Conservation (phyloP, 2,113 vertebrate species). For the Podarcis raffonei region DNA sequence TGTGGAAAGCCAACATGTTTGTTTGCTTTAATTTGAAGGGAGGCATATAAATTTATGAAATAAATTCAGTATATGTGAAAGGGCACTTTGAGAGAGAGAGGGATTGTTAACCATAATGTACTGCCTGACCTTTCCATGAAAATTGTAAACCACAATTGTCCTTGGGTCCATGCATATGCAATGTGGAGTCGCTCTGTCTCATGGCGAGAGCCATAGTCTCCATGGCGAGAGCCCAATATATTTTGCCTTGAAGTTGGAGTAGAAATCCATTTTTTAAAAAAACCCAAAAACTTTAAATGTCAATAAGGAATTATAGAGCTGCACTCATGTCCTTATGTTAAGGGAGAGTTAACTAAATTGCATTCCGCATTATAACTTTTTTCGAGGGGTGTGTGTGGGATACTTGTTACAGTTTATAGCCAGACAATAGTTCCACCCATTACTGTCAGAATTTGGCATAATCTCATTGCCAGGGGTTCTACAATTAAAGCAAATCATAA, state of each 20-base stretch:
- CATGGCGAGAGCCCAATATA: neutral
- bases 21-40: neutral
- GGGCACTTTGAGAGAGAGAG: neutral
- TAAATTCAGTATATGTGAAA: neutral
- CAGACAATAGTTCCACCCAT: too few relatives aligned
- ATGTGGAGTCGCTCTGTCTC: neutral
- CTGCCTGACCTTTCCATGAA: neutral
- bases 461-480: too few relatives aligned
- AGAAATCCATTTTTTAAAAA: neutral
- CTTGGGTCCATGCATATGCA: neutral
- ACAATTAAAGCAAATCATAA: too few relatives aligned
- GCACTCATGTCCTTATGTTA: too few relatives aligned
- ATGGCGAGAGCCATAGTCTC: neutral
- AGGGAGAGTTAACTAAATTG: too few relatives aligned
- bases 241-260: neutral
- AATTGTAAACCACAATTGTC: neutral
- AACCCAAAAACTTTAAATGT: neutral
- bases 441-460: too few relatives aligned
- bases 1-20: neutral
- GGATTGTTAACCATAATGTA: neutral
- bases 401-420: too few relatives aligned
- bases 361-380: too few relatives aligned
- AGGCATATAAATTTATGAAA: neutral
- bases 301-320: neutral
- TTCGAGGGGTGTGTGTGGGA: too few relatives aligned